A percentile compares a stretch with the other conserved stretches of the same genome.
These are phyloP conservation scores for Centruroides sculpturatus DNA, from an alignment of 1,140 invertebrate species.

Conservation along the genomic window DNA sequence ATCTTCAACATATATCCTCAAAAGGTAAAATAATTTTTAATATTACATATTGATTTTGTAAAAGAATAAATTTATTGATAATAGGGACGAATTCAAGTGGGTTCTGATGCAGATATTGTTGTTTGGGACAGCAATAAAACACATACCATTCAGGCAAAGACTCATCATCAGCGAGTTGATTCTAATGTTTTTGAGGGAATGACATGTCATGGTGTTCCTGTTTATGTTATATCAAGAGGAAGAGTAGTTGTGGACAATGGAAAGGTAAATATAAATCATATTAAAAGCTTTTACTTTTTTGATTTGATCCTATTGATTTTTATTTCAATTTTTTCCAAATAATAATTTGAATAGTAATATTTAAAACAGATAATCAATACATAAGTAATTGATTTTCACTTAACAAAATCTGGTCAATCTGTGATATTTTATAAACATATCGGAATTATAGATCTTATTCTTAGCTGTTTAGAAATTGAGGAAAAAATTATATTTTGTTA, in stretches of 20 bases:
- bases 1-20: conserved; percentile 95
- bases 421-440: too few relatives aligned
- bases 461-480: too few relatives aligned
- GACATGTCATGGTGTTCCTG: conserved; percentile 18
- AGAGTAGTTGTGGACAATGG: conserved; percentile 78
- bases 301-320: too few relatives aligned
- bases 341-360: too few relatives aligned
- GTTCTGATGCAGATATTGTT: conserved; percentile 93
- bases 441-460: too few relatives aligned
- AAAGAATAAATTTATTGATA: too few relatives aligned
- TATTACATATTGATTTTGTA: neutral
- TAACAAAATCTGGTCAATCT: too few relatives aligned
- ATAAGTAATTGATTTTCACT: too few relatives aligned
- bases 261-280: neutral
- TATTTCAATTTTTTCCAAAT: too few relatives aligned
- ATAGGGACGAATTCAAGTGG: conserved; percentile 66
- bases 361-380: too few relatives aligned
- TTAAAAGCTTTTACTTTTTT: too few relatives aligned
- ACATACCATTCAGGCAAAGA: conserved; percentile 75
- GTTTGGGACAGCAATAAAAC: conserved; percentile 77
- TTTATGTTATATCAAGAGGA: conserved; percentile 72
- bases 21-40: conserved; percentile 36
- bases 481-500: too few relatives aligned
- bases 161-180: conserved; percentile 82
- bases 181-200: conserved; percentile 94